Evolutionary conservation across 2,888 invertebrate species (phyloP), one percentile per base, ranked within the genome.

Genomic region (Euclidia mi): DNA sequence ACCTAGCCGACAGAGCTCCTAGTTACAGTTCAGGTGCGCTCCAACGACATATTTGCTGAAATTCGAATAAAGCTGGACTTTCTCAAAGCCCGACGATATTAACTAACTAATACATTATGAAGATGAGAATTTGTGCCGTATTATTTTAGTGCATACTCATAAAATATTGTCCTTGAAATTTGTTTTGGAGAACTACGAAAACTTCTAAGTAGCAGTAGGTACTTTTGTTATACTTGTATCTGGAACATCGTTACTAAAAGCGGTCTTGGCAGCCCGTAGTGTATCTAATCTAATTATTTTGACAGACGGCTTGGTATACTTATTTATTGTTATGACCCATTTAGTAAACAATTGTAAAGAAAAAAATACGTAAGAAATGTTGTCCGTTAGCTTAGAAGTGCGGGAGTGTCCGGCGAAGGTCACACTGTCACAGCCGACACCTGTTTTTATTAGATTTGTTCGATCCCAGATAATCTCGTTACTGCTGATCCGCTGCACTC

Each of bases 391-490:
- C 56, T 59, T 52, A 41, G 50, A 44, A 74, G 71, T 76, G 76
- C 65, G 69, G 79, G 78, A 76, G 79, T 65, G 83, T 78, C 59
- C 43, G 60, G 65, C 67, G 78, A 87, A 87, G 87, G 86, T 79
- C 82, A n/a, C n/a, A n/a, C n/a, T n/a, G n/a, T n/a, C n/a, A 72
- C 59, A 73, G 72, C 79, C 79, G 83, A 83, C 88, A 90, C 88
- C 88, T 89, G 86, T 81, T 86, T 87, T 91, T 91, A 91, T 92
- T 92, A 89, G 90, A 91, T 92, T 92, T 90, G 85, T 87, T 85
- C 86, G 88, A 90, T 87, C 82, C 81, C 72, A 74, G 85, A 88
- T 91, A 91, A 92, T 92, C 90, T 85, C 78, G 84, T 92, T 91
- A 90, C 65, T 49, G 67, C 71, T 76, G 78, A 75, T 79, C 81